Conservation (phyloP, 1,140 invertebrate species). For the Drosophila busckii region DNA sequence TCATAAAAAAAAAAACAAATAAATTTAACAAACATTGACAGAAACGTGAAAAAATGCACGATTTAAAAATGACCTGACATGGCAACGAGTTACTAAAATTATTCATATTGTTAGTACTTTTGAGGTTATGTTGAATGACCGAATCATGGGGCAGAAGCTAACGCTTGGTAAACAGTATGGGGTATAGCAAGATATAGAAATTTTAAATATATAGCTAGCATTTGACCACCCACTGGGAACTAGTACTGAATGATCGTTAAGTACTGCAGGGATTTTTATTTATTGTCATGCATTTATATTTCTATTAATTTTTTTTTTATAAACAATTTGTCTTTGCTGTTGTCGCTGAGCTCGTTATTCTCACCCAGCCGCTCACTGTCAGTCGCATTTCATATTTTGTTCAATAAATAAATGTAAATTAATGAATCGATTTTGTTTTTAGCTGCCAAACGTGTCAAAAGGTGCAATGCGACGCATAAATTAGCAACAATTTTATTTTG, state of each 20-base stretch:
- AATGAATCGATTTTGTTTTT: conserved; percentile 30
- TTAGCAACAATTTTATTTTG: conserved; percentile 7
- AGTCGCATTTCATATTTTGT: conserved; percentile 17
- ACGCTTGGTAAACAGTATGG: no score
- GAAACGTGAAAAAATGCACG: conserved; percentile 22
- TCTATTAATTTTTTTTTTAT: background rate
- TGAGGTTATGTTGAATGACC: no score
- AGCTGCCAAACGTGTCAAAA: conserved; percentile 25
- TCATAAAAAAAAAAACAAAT: conserved; percentile 24
- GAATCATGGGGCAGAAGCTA: no score
- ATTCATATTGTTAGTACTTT: no score
- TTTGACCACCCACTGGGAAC: no score
- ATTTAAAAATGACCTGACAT: no score
- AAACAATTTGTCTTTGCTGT: conserved; percentile 6
- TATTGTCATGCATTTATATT: no score
- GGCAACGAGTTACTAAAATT: no score
- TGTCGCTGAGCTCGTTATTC: conserved; percentile 40
- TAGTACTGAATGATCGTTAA: no score
- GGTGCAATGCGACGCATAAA: conserved; percentile 15
- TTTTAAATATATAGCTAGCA: no score
- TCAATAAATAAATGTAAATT: conserved; percentile 11
- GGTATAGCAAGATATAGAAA: no score
- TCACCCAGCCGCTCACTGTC: conserved; percentile 9
- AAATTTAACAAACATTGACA: conserved; percentile 25
- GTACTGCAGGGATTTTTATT: no score